A percentile compares a stretch with the other conserved stretches of the same genome.
phyloP scores from a whole-genome alignment of 2,113 vertebrate genomes.

The Gasterosteus aculeatus region DNA sequence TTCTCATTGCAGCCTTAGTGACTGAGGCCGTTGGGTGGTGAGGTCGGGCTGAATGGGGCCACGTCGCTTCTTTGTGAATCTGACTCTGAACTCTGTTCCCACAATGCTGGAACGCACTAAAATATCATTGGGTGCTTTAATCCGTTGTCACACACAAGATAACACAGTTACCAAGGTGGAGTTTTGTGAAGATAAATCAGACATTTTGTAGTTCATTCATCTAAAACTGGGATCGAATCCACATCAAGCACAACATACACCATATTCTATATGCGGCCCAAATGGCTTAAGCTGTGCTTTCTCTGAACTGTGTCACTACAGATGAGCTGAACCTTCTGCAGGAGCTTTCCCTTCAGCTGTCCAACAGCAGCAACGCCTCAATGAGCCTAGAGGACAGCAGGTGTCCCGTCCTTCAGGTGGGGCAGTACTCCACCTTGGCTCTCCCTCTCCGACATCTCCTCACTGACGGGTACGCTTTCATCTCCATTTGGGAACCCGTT shows the following conservation, averaged over 20 bases:
- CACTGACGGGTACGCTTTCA: constrained; percentile 78
- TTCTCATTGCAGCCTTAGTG: too few relatives aligned
- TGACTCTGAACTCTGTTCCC: background rate
- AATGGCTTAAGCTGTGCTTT: background rate
- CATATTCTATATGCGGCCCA: background rate
- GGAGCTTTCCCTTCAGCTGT: constrained; percentile 70
- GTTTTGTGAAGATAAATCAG: background rate
- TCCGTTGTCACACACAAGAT: background rate
- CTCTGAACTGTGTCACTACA: constrained; percentile 51
- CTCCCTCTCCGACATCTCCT: constrained; percentile 82
- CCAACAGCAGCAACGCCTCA: constrained; percentile 81
- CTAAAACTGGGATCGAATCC: background rate
- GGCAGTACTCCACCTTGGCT: constrained; percentile 86
- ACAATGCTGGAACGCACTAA: background rate
- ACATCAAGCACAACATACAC: background rate
- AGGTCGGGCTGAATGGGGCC: background rate
- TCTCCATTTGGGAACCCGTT: background rate
- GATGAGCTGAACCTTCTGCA: constrained; percentile 86
- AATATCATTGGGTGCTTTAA: background rate
- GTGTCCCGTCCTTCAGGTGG: constrained; percentile 83
- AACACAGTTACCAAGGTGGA: background rate
- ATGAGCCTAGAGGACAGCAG: constrained; percentile 66
- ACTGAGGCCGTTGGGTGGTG: background rate
- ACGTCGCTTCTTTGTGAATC: background rate
- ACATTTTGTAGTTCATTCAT: background rate